Evolutionary conservation across 2,888 invertebrate species (phyloP), one percentile per base, ranked within the genome.

Genomic region (Macrosoma leucophasiata): DNA sequence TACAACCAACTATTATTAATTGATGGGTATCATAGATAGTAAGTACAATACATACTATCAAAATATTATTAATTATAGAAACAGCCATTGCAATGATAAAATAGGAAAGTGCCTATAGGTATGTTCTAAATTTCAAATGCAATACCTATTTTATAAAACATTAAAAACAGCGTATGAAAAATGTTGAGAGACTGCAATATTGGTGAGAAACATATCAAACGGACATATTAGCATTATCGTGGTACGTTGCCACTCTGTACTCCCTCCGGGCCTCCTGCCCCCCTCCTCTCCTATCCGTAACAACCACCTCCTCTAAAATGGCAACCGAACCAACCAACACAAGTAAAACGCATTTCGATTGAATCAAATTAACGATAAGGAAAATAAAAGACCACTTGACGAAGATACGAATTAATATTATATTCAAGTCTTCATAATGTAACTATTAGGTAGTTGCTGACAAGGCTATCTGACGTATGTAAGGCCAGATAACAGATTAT

Each of bases 211-310:
- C 52, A 57, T 49, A 58, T 57, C 51, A 51, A 48, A 53, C 45
- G 52, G 55, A 53, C 59, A 63, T 65, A 65, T 67, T 62, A 65
- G 63, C 63, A 69, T 72, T 72, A 73, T 55, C 50, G 47, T 60
- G 54, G 67, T 65, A 59, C 65, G 66, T 73, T 71, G 71, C 66
- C 67, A 64, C 52, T 62, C 58, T 59, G 68, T 60, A 59, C 74
- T 70, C 75, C 75, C 73, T 67, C 62, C 62, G 62, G 68, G 53
- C 68, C 73, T 74, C 68, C 75, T 64, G 62, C 62, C 73, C 72
- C 63, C 69, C 72, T 52, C 70, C 69, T 65, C 69, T 65, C 64
- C 67, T 57, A 60, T 59, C 54, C 52, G 47, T 51, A 57, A 43
- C 59, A 56, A 58, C 62, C 61, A 64, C 66, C 68, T 68, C 66